Evolutionary conservation across 2,888 invertebrate species (phyloP).

Genomic region (Gisinianus flammeolus): DNA sequence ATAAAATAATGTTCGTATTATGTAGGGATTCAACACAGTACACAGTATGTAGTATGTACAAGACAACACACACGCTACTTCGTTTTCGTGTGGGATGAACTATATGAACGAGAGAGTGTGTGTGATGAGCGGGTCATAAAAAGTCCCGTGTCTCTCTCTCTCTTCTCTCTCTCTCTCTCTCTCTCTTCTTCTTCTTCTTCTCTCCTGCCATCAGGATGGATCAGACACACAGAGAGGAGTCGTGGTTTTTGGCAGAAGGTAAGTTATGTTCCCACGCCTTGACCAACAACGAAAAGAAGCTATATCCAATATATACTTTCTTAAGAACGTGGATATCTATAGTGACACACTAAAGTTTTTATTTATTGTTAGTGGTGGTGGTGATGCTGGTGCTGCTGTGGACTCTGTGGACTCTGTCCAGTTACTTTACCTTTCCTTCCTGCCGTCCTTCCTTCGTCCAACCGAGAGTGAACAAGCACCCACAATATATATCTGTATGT

Average conservation of each 20-base stretch:
- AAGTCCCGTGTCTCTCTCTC: slow-evolving; percentile 54
- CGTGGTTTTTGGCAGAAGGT: slow-evolving; percentile 24
- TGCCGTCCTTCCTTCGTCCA: not conserved
- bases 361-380: slow-evolving; percentile 20
- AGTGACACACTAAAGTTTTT: not conserved
- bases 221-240: slow-evolving; percentile 20
- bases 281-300: slow-evolving; percentile 18
- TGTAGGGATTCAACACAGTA: not conserved
- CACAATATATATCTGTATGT: too few species aligned
- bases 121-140: slow-evolving; percentile 57
- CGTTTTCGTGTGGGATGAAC: not conserved
- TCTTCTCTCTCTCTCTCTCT: too few species aligned
- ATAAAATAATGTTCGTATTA: not conserved
- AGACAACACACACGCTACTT: not conserved
- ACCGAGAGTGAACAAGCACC: too few species aligned
- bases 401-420: slow-evolving; percentile 37
- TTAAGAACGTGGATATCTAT: not conserved
- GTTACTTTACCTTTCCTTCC: slow-evolving; percentile 14
- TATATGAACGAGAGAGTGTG: too few species aligned
- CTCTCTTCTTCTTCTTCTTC: too few species aligned
- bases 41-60: not conserved
- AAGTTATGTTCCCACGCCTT: slow-evolving; percentile 38
- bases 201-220: slow-evolving; percentile 13
- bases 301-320: not conserved
- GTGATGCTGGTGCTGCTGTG: slow-evolving; percentile 1